Conservation (phyloP, 2,113 vertebrate species). For the Leptobrachium ailaonicum region DNA sequence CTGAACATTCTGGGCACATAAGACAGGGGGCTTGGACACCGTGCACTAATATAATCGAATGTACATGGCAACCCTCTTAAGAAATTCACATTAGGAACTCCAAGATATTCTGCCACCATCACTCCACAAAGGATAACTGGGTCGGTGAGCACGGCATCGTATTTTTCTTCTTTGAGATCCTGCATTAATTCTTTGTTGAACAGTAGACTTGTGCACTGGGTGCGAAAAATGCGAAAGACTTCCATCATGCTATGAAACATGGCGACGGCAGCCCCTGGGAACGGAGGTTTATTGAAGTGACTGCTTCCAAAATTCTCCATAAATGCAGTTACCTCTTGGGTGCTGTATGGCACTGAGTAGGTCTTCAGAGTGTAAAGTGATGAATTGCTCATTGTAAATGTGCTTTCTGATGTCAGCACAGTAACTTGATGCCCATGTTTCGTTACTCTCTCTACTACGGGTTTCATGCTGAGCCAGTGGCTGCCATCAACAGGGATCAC, state of each 20-base stretch:
- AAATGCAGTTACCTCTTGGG: background rate
- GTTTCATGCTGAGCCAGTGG: conserved; percentile 28
- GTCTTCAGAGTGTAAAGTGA: background rate
- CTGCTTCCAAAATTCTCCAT: background rate
- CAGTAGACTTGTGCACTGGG: conserved; percentile 43
- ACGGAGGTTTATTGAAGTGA: conserved; percentile 2
- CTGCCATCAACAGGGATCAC: conserved; percentile 21
- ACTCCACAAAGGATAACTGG: conserved; percentile 73
- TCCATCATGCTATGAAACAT: conserved; percentile 11
- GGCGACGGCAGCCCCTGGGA: conserved; percentile 1
- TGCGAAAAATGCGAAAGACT: background rate
- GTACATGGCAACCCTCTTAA: conserved; percentile 67
- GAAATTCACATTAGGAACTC: conserved; percentile 67
- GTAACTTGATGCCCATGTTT: conserved; percentile 19
- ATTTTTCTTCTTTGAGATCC: conserved; percentile 54
- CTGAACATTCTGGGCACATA: conserved; percentile 60
- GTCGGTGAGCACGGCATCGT: conserved; percentile 69
- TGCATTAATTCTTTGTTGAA: conserved; percentile 59
- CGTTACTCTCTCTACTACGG: background rate
- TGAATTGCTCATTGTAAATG: background rate
- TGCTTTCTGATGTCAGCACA: background rate
- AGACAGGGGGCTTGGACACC: conserved; percentile 66
- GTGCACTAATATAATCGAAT: conserved; percentile 59
- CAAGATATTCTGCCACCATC: conserved; percentile 59
- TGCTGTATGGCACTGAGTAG: conserved; percentile 3